Base-by-base conservation (phyloP, 2,888 invertebrate species). In the Trissoscelio sp. region DNA sequence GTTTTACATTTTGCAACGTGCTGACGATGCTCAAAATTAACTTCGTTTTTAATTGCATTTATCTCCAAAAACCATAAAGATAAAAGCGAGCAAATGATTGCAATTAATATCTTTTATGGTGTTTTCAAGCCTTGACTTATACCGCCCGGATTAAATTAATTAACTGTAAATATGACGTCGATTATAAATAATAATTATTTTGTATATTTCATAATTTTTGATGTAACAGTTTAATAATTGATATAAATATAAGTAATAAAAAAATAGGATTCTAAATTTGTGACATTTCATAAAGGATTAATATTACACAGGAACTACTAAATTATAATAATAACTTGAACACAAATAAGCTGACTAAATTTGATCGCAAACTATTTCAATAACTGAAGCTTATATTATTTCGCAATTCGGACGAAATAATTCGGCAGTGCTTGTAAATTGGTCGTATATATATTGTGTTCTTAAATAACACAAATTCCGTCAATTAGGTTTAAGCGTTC, bases 21-120 rank as follows among this genome's bases (percentile, higher is more conserved):
- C 69, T 67, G 58, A 69, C 60, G 55, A 39, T 51, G 67, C 67
- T 67, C 16, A 18, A 39, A 75, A 60, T 75, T 42, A 75, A 53
- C 46, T 75, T 57, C 57, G 51, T 57, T 75, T 75, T 75, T 67
- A 67, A 73, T 66, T 39, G 37, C 74, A 18, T 57, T 66, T 74
- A 74, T 74, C 74, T 57, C 5, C 16, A 66, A 57, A 66, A 64
- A 57, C 64, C 48, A 57, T 57, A 57, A 66, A 66, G 74, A 74
- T 74, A 74, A 57, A 57, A 34, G 24, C 22, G 37, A 12, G 31
- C 28, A 67, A 75, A 67, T 53, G 58, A 75, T 67, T 16, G 22
- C 53, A 53, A 67, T 62, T 69, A 62, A 53, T 77, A 53, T 69
- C 11, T 58, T 42, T 67, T 57, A 44, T 58, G 51, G 53, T 51